Conservation (phyloP, 2,797 vertebrate species). For the Acanthiza pusilla region DNA sequence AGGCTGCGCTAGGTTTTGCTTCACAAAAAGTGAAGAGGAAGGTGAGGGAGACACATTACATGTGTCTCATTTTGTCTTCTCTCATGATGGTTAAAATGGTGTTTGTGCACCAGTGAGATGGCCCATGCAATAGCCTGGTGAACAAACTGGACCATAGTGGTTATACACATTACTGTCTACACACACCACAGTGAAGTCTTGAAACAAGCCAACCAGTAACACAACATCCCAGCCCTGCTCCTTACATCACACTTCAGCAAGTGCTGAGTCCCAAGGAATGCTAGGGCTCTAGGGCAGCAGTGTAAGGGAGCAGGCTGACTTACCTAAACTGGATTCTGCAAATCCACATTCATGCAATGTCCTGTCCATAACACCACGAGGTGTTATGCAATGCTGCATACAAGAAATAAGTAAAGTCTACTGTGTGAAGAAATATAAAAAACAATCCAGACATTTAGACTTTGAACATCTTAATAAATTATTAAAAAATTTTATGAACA, state of each 20-base stretch:
- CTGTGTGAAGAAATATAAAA: background rate
- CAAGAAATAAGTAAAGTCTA: background rate
- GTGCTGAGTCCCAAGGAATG: background rate
- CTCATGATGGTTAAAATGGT: background rate
- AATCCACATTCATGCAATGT: background rate
- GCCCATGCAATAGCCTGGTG: background rate
- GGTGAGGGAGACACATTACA: background rate
- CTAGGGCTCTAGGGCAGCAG: background rate
- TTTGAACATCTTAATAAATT: background rate
- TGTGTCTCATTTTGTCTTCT: background rate
- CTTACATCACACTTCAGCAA: background rate
- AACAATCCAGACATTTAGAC: background rate
- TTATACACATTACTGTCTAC: background rate
- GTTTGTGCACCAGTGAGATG: background rate
- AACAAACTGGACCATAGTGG: background rate
- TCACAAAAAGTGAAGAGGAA: background rate
- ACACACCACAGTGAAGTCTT: background rate
- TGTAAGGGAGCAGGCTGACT: background rate
- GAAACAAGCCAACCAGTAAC: background rate
- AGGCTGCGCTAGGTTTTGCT: background rate
- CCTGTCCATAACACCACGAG: background rate
- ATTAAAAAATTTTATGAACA: background rate
- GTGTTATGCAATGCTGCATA: background rate
- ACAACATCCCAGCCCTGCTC: background rate
- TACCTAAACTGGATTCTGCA: background rate